A percentile compares a stretch with the other conserved stretches of the same genome.
These are phyloP conservation scores for Rhabditoides inermis DNA, from an alignment of 2,888 invertebrate genomes.

Conservation along the genomic window DNA sequence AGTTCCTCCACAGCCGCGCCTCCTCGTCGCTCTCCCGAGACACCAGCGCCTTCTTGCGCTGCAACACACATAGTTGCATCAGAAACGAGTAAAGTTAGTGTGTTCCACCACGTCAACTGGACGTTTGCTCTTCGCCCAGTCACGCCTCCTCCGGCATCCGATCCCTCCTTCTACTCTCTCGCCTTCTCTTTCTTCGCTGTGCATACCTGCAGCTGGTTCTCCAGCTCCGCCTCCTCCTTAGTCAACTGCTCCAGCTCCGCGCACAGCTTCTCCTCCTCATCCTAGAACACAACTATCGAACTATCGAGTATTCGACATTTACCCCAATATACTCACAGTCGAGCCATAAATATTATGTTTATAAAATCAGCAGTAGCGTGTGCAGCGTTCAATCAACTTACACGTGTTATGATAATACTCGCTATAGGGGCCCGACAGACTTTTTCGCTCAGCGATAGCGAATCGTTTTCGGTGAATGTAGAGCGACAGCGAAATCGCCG, in stretches of 20 bases:
- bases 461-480: too few species aligned
- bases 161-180: neutral
- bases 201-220: slow-evolving; percentile 5
- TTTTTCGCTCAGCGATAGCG: too few species aligned
- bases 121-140: neutral
- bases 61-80: slow-evolving; percentile 7
- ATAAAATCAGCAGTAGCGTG: too few species aligned
- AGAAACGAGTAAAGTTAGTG: neutral
- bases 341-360: too few species aligned
- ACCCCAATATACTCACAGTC: too few species aligned
- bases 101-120: neutral
- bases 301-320: too few species aligned
- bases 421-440: too few species aligned
- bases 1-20: slow-evolving; percentile 31
- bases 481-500: too few species aligned
- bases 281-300: slow-evolving; percentile 12
- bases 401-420: too few species aligned
- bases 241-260: slow-evolving; percentile 23
- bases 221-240: slow-evolving; percentile 24
- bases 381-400: too few species aligned
- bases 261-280: slow-evolving; percentile 23
- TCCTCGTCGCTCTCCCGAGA: slow-evolving; percentile 20
- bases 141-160: neutral
- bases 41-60: slow-evolving; percentile 14
- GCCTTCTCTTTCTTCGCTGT: slow-evolving; percentile 1